These are phyloP conservation scores for Lamellibrachia luymesi DNA, from an alignment of 1,140 invertebrate species.

Conservation along the genomic window DNA sequence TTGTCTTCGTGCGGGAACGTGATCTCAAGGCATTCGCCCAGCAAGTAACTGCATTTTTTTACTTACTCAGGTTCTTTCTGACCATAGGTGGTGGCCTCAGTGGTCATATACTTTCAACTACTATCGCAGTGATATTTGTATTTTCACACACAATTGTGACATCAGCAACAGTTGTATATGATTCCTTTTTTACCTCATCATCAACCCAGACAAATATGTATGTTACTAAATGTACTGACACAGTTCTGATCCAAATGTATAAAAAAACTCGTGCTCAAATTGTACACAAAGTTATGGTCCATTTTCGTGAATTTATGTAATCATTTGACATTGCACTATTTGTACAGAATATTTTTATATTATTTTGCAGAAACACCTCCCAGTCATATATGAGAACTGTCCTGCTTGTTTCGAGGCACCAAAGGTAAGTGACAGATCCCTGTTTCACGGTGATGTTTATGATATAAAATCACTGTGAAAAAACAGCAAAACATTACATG, in stretches of 20 bases:
- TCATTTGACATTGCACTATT: neutral
- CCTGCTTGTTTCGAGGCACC: constrained; percentile 66
- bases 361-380: constrained; percentile 63
- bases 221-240: neutral
- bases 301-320: neutral
- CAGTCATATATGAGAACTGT: constrained; percentile 66
- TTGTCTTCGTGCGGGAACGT: constrained; percentile 82
- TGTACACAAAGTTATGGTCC: neutral
- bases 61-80: too few species aligned
- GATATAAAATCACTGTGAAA: too few species aligned
- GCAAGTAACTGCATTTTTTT: constrained; percentile 30
- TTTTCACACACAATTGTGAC: neutral
- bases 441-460: too few species aligned
- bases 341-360: neutral
- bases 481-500: too few species aligned
- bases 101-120: neutral
- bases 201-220: neutral
- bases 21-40: constrained; percentile 70
- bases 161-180: neutral
- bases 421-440: constrained; percentile 55
- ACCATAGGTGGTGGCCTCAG: too few species aligned
- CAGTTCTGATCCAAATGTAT: too few species aligned
- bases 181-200: neutral
- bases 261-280: too few species aligned
- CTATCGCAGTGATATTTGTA: neutral